Evolutionary conservation across 2,113 vertebrate genomes (phyloP).

Genomic region (Nothocercus julius): DNA sequence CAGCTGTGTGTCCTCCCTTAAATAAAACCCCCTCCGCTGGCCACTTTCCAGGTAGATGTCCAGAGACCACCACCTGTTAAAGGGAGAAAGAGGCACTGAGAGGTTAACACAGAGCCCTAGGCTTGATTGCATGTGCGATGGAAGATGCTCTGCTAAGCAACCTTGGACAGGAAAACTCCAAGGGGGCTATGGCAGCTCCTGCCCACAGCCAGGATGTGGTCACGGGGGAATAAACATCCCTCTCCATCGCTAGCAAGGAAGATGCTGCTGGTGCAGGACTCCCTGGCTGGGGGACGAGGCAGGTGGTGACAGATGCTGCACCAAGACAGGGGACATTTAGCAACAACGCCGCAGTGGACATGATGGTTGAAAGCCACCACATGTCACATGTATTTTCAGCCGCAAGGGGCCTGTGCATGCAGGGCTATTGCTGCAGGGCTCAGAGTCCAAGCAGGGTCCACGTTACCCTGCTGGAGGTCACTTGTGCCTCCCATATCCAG

Average conservation of each 20-base stretch:
- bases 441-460: too few relatives aligned
- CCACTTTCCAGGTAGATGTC: not conserved
- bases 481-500: fast-evolving
- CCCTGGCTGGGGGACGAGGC: not conserved
- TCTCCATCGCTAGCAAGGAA: not conserved
- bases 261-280: not conserved
- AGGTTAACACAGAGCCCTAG: not conserved
- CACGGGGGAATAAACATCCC: not conserved
- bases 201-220: not conserved
- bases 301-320: not conserved
- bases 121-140: not conserved
- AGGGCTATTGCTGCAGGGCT: too few relatives aligned
- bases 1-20: not conserved
- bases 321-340: not conserved
- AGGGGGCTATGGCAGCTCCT: not conserved
- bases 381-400: not conserved
- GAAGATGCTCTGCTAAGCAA: not conserved
- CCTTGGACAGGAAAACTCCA: fast-evolving
- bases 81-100: not conserved
- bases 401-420: too few relatives aligned
- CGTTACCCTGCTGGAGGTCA: too few relatives aligned
- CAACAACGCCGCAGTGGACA: fast-evolving
- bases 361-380: not conserved
- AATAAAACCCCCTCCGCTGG: not conserved
- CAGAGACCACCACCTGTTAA: not conserved